Base-by-base conservation (phyloP, 1,140 invertebrate genomes). In the Pinna nobilis region DNA sequence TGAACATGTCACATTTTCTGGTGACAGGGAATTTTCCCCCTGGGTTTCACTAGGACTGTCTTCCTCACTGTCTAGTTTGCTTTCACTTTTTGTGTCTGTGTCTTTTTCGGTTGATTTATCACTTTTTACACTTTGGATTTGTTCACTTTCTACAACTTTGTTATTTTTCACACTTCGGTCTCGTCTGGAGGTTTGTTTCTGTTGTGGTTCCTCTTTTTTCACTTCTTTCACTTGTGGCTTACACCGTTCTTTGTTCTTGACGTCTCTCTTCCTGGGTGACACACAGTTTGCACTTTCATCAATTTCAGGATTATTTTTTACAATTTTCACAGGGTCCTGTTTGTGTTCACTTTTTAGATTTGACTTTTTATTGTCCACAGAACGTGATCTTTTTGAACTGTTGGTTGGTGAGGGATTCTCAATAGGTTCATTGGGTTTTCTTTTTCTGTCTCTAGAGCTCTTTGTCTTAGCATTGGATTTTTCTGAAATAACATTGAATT, bases 371-470 rank as follows among this genome's bases (percentile, higher is more conserved):
- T n/a, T 59, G 30, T 59, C 55, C 2, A 33, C 55, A 7, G 55
- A 59, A 20, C 55, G 55, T 20, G 28, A 59, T 33, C 55, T 59
- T 18, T 15, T 59, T 20, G 30, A 59, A 2, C 13, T 59, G 5
- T n/a, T 25, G 11, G 33, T 33, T 35, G 55, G 7, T 1, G 55
- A 59, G 32, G 55, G 37, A 59, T 59, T 59, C 55, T 59, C 55
- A 6, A 35, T 47, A 39, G 47, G 49, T 50, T 64, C 66, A 33
- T 55, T 30, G 15, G 37, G 59, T 37, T 59, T 70, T 33, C 69
- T 28, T 53, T 51, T 64, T 37, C 57, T 39, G 60, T 68, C 73
- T 55, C 47, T 41, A 23, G 65, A 39, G 50, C 51, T 3, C 30
- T 59, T 30, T n/a, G 51, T 15, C 47, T 49, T 66, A 25, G 37